Percentiles rank a stretch among this genome's conserved stretches.
Evolutionary conservation across 1,140 invertebrate genomes (phyloP).

Genomic region (Drosophila busckii): DNA sequence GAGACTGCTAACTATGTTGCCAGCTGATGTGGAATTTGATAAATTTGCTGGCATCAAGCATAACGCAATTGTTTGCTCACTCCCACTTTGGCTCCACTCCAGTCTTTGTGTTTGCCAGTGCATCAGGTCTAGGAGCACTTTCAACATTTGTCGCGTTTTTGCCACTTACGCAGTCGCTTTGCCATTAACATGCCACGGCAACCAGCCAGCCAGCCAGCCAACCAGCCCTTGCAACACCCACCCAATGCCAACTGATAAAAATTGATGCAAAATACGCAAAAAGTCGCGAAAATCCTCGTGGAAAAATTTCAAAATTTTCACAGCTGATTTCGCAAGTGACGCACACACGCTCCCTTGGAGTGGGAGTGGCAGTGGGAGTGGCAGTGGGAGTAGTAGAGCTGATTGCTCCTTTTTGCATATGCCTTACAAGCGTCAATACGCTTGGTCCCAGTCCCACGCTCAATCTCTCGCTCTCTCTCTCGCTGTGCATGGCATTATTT

Average conservation of each 20-base stretch:
- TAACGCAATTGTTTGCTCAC: background rate
- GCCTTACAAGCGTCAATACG: slow-evolving; percentile 49
- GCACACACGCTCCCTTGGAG: slow-evolving; percentile 8
- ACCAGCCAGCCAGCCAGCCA: background rate
- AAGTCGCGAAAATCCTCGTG: slow-evolving; percentile 78
- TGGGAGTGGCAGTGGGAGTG: slow-evolving; percentile 10
- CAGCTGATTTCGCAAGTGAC: slow-evolving; percentile 70
- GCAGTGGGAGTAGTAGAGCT: slow-evolving; percentile 42
- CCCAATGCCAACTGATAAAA: slow-evolving; percentile 65
- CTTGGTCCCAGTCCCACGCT: too few species aligned
- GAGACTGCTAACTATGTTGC: background rate
- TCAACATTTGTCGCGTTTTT: slow-evolving; percentile 48
- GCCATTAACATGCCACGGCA: slow-evolving; percentile 49
- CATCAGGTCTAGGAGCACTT: too few species aligned
- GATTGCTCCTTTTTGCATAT: slow-evolving; percentile 69
- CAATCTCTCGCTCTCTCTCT: background rate
- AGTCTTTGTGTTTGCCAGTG: slow-evolving; percentile 26
- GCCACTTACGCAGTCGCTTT: slow-evolving; percentile 58
- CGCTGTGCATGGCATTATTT: slow-evolving; percentile 52
- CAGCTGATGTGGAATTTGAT: too few species aligned
- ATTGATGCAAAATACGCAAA: slow-evolving; percentile 77
- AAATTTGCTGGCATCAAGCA: slow-evolving; percentile 6
- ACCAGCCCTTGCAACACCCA: background rate
- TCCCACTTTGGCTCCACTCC: slow-evolving; percentile 7
- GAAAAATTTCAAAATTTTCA: slow-evolving; percentile 79